Base-by-base conservation (phyloP, 2,797 vertebrate species). In the Tachyglossus aculeatus region DNA sequence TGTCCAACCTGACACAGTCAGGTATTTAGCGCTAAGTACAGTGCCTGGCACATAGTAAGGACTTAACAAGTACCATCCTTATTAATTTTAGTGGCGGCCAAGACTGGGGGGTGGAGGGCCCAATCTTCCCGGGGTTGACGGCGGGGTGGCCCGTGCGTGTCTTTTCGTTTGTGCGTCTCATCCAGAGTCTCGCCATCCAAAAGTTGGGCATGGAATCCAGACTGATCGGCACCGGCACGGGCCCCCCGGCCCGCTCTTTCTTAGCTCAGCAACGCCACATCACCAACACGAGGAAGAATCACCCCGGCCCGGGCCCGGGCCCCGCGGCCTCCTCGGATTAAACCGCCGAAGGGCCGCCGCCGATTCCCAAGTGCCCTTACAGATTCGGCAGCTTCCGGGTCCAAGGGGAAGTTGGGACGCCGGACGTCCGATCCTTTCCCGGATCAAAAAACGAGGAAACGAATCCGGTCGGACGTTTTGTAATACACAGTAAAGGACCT, bases 301-400 rank as follows among this genome's bases (percentile, higher is more conserved):
- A 96, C 45, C 91, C 96, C 16, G 91, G 96, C 41, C 95, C 90
- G 64, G 91, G 96, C 41, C 95, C 90, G 64, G 84, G 95, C 51
- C 94, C 96, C 34, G 89, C 94, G 25, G 37, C 95, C 54, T 81
- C 95, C 47, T 64, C 96, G 47, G 96, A 99, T 81, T 99, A 96
- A 93, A 88, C 70, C 59, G 19, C 27, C 74, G 61, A 73, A 43
- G 74, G 84, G 82, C n/a, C n/a, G n/a, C 79, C 39, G 56, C 55
- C 50, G 44, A 78, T 90, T 91, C 91, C 93, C n/a, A 98, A 97
- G 96, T 98, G 96, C 93, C 96, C 97, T 98, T 98, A 97, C 86
- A 51, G 79, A 75, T 85, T 91, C 88, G 88, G 7, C 88, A 86
- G 62, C 78, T 86, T 85, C 79, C 58, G 64, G 45, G 73, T 76